Conservation (phyloP, 2,113 vertebrate genomes). For the Coregonus clupeaformis region DNA sequence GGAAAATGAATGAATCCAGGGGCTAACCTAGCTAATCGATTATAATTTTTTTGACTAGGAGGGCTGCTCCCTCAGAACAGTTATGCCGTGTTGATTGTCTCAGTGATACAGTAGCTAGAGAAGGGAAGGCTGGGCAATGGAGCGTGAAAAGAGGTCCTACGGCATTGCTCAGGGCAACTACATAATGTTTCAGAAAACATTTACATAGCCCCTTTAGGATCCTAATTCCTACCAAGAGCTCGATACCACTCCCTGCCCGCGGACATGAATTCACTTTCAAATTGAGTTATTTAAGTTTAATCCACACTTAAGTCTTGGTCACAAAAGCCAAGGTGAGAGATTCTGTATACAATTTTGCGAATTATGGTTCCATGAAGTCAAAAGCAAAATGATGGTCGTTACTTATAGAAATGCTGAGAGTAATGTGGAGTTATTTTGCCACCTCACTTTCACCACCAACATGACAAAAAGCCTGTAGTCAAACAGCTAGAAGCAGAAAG, state of each 20-base stretch:
- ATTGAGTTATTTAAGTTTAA: too few relatives aligned
- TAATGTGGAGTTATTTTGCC: not conserved
- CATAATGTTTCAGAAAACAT: slow-evolving; percentile 31
- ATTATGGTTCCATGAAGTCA: not conserved
- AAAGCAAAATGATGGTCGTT: not conserved
- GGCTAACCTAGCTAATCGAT: slow-evolving; percentile 19
- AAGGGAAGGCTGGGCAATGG: slow-evolving; percentile 10
- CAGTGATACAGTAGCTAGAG: slow-evolving; percentile 9
- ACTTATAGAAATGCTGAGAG: not conserved
- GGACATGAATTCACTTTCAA: slow-evolving; percentile 4
- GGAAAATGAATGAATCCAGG: slow-evolving; percentile 29
- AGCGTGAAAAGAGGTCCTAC: slow-evolving; percentile 2
- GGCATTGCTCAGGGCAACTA: slow-evolving; percentile 20
- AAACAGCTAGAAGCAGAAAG: not conserved
- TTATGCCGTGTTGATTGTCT: slow-evolving; percentile 25
- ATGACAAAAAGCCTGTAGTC: not conserved
- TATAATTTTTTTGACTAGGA: slow-evolving; percentile 20
- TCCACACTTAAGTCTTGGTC: too few relatives aligned
- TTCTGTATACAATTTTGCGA: not conserved
- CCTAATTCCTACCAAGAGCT: slow-evolving; percentile 1
- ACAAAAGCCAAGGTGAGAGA: not conserved
- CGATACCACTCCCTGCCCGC: slow-evolving; percentile 9
- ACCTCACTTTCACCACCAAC: not conserved
- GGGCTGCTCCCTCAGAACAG: slow-evolving; percentile 30
- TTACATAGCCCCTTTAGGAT: slow-evolving; percentile 35